Percentiles rank a stretch among this genome's conserved stretches.
Conservation (phyloP, 2,113 vertebrate species). For the Bagarius yarrelli region DNA sequence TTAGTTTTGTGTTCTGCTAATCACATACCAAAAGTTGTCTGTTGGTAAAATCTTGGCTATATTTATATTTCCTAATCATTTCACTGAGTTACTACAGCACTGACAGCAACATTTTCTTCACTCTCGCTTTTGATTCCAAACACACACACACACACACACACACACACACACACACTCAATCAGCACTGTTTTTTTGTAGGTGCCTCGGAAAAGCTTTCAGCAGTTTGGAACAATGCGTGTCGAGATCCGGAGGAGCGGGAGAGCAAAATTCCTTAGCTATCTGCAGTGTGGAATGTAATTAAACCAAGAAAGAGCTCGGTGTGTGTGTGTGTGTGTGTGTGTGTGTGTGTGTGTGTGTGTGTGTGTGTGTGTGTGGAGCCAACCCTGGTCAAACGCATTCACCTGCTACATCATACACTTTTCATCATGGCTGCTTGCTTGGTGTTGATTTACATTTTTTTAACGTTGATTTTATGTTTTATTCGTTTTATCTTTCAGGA, state of each 20-base stretch:
- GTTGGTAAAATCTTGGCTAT: not conserved
- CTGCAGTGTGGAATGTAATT: conserved; percentile 71
- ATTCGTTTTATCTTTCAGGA: not conserved
- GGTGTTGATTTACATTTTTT: conserved; percentile 22
- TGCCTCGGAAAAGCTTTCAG: conserved; percentile 52
- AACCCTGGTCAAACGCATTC: conserved; percentile 25
- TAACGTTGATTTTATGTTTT: not conserved
- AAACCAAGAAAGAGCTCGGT: conserved; percentile 55
- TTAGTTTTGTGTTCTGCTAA: too few species aligned
- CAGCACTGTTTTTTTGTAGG: conserved; percentile 18
- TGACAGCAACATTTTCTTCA: not conserved
- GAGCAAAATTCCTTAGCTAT: conserved; percentile 70
- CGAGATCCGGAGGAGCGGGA: conserved; percentile 47
- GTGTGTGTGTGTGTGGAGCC: conserved; percentile 41
- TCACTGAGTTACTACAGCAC: not conserved
- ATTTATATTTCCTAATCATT: not conserved
- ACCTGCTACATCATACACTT: conserved; percentile 46
- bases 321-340: conserved; percentile 23
- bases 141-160: not conserved
- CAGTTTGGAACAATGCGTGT: conserved; percentile 60
- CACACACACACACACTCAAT: conserved; percentile 14
- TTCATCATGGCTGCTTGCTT: conserved; percentile 19
- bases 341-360: conserved; percentile 9
- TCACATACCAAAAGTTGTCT: not conserved
- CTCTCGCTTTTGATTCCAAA: not conserved